Conservation (phyloP, 2,888 invertebrate genomes). For the Operophtera brumata region DNA sequence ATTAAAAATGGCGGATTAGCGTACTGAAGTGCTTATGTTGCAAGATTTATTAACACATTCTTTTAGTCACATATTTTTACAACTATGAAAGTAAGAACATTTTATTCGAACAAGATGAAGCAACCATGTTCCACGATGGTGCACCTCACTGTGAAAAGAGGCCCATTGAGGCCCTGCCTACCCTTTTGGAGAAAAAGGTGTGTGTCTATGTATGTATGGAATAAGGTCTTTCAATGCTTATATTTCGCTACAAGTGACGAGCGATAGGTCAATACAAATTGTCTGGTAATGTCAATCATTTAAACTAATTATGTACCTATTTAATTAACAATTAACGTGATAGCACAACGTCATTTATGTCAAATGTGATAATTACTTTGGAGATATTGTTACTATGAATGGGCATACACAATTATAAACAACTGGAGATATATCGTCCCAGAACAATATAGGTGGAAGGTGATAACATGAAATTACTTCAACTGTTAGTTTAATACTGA, state of each 20-base stretch:
- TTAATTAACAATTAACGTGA: constrained; percentile 6
- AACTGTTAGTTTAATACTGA: neutral
- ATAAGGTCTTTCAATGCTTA: too few species aligned
- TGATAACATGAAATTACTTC: too few species aligned
- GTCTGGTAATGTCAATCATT: constrained; percentile 13
- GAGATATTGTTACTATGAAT: neutral
- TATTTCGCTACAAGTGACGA: neutral
- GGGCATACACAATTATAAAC: too few species aligned
- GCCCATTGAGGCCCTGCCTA: too few species aligned
- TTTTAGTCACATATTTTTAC: constrained; percentile 1
- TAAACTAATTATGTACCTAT: neutral
- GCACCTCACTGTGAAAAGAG: too few species aligned
- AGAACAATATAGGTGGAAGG: too few species aligned
- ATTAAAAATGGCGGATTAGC: constrained; percentile 13
- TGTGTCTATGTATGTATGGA: too few species aligned
- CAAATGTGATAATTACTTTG: constrained; percentile 1
- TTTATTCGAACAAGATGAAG: neutral
- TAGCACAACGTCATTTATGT: constrained; percentile 4
- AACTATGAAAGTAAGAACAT: constrained; percentile 17
- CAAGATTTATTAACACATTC: constrained; percentile 30
- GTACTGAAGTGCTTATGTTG: neutral
- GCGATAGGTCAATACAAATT: neutral
- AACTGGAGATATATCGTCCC: too few species aligned
- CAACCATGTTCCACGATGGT: too few species aligned
- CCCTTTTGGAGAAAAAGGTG: too few species aligned